These are phyloP conservation scores for Willisornis vidua DNA, from an alignment of 2,113 vertebrate genomes.

Conservation along the genomic window DNA sequence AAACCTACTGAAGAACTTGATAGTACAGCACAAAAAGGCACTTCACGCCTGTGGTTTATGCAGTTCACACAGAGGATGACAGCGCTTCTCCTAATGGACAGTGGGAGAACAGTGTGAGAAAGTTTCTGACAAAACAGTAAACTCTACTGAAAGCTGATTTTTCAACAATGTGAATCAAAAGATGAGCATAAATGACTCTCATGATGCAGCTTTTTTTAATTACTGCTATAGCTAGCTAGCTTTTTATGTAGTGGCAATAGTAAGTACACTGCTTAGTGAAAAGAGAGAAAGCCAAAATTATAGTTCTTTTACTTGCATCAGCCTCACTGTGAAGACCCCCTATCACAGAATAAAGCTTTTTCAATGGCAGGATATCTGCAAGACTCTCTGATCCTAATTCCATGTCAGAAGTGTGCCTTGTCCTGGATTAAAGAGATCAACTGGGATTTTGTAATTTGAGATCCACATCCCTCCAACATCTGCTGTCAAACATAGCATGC, in stretches of 20 bases:
- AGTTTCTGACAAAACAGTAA: neutral
- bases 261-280: neutral
- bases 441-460: neutral
- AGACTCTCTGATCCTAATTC: neutral
- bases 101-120: neutral
- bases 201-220: conserved; percentile 20
- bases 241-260: neutral
- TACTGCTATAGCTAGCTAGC: neutral
- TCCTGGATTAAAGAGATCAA: neutral
- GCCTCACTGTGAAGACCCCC: neutral
- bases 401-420: neutral
- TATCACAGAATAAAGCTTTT: neutral
- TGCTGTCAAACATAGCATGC: neutral
- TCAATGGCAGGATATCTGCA: neutral
- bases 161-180: conserved; percentile 24
- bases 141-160: neutral
- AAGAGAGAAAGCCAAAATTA: conserved; percentile 3
- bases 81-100: neutral
- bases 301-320: neutral
- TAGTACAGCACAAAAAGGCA: neutral
- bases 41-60: neutral
- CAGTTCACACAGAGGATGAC: neutral
- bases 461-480: neutral
- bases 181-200: neutral
- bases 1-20: conserved; percentile 49